A percentile compares a stretch with the other conserved stretches of the same genome.
These are phyloP conservation scores for Pluvialis apricaria DNA, from an alignment of 2,113 vertebrate species.

Conservation along the genomic window DNA sequence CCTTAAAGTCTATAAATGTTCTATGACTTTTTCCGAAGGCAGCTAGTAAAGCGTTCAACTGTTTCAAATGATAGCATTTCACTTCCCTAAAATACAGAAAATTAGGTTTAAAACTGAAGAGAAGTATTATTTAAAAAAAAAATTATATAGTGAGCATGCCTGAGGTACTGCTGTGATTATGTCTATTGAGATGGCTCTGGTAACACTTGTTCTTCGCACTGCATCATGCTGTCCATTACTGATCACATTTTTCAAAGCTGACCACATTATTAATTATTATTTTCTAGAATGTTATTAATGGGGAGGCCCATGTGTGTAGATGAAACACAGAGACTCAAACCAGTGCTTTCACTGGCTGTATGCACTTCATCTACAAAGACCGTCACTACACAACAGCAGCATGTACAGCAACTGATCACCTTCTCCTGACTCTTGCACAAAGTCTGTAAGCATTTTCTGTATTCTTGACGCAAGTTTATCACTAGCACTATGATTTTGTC, in stretches of 20 bases:
- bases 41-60: background rate
- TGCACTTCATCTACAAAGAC: background rate
- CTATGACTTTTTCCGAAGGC: background rate
- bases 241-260: background rate
- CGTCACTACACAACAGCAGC: background rate
- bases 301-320: background rate
- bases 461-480: background rate
- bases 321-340: background rate
- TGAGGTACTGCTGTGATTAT: background rate
- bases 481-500: background rate
- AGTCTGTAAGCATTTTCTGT: background rate
- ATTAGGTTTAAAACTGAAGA: background rate
- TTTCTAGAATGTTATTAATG: background rate
- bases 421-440: background rate
- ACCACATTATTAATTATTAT: background rate
- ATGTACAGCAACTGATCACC: background rate
- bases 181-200: background rate
- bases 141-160: background rate
- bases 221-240: background rate
- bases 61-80: background rate
- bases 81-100: background rate
- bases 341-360: background rate
- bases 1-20: background rate
- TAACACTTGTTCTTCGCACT: background rate
- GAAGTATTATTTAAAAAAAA: background rate